Percentiles rank a stretch among this genome's conserved stretches.
Evolutionary conservation across 92 coral and sea anemone genomes (phyloP).

Genomic region (Epizoanthus illoricatus): DNA sequence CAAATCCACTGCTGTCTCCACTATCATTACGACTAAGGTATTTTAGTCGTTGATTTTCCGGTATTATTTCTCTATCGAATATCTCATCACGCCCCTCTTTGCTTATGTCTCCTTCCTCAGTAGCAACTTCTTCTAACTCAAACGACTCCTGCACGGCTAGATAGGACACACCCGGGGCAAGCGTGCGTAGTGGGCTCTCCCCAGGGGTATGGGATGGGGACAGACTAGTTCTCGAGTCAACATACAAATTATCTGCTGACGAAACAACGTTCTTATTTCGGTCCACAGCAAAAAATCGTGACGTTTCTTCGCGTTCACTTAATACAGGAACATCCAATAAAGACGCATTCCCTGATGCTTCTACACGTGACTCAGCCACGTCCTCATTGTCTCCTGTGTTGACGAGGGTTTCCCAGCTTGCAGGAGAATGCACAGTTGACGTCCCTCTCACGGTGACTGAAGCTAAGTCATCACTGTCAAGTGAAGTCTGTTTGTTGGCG

Average conservation of each 20-base stretch:
- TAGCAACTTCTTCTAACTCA: conserved; percentile 80
- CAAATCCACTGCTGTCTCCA: conserved; percentile 90
- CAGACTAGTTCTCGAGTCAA: not conserved
- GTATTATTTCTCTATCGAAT: conserved; percentile 25
- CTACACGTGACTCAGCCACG: not conserved
- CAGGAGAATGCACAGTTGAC: conserved; percentile 10
- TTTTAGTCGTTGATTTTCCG: conserved; percentile 32
- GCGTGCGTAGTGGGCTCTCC: not conserved
- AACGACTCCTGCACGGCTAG: conserved; percentile 68
- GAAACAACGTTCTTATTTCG: conserved; percentile 2
- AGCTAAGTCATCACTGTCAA: conserved; percentile 46
- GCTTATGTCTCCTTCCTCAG: conserved; percentile 59
- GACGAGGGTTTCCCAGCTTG: not conserved
- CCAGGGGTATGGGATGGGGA: not conserved
- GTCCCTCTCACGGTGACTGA: not conserved
- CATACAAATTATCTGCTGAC: not conserved
- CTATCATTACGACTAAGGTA: conserved; percentile 64
- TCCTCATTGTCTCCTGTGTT: conserved; percentile 28
- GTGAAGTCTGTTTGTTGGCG: conserved; percentile 54
- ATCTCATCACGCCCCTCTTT: conserved; percentile 26
- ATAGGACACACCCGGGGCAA: conserved; percentile 30
- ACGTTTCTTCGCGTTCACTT: not conserved
- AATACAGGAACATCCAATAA: not conserved
- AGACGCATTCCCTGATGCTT: not conserved
- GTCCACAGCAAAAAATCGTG: not conserved